Evolutionary conservation across 2,113 vertebrate genomes (phyloP).

Genomic region (Neogale vison): DNA sequence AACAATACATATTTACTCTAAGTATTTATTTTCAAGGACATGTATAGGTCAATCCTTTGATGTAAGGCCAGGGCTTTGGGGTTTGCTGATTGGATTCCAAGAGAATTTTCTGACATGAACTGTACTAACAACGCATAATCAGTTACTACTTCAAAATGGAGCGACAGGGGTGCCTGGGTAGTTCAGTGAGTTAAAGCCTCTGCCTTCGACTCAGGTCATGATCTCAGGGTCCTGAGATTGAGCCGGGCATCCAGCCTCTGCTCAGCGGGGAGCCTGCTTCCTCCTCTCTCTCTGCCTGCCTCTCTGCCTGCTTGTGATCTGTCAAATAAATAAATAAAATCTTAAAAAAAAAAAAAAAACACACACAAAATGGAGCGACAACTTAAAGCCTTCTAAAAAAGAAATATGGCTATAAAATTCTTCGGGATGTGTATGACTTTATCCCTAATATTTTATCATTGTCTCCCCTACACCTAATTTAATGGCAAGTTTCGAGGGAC

Average conservation of each 20-base stretch:
- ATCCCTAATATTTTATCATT: neutral
- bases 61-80: neutral
- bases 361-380: neutral
- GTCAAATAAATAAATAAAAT: no score
- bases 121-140: neutral
- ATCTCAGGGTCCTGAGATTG: no score
- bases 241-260: no score
- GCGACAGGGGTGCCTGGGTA: neutral
- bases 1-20: neutral
- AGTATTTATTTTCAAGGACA: neutral
- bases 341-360: no score
- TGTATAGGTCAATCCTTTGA: neutral
- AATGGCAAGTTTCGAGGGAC: neutral
- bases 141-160: neutral
- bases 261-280: no score
- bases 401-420: neutral
- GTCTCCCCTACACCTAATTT: neutral
- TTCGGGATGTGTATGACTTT: neutral
- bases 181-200: no score
- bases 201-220: no score
- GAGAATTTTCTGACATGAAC: neutral
- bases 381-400: neutral
- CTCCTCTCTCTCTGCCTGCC: no score
- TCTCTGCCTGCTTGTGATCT: no score
- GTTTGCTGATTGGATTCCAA: neutral